A percentile compares a stretch with the other conserved stretches of the same genome.
These are phyloP conservation scores for Pardalotus punctatus DNA, from an alignment of 2,113 vertebrate species.

Conservation along the genomic window DNA sequence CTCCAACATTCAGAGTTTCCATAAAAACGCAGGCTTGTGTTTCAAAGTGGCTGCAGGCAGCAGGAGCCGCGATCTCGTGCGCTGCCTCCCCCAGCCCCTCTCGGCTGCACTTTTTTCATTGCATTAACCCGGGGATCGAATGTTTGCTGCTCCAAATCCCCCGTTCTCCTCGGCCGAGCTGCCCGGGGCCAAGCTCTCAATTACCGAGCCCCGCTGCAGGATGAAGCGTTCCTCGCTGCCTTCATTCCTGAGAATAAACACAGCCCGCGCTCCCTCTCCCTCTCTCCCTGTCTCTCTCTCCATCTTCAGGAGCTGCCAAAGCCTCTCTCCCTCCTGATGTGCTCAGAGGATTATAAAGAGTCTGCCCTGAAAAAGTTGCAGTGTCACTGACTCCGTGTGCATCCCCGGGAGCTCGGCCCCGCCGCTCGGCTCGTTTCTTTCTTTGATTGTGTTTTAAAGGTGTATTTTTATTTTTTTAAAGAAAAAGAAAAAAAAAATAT, in stretches of 20 bases:
- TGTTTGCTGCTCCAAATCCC: background rate
- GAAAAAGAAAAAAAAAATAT: background rate
- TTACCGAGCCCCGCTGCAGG: background rate
- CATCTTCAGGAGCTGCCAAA: constrained; percentile 3
- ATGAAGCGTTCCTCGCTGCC: background rate
- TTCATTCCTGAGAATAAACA: constrained; percentile 18
- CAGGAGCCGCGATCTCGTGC: background rate
- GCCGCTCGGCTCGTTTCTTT: accelerated
- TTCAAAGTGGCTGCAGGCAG: constrained; percentile 41
- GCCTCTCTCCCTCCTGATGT: background rate
- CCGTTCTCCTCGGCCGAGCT: background rate
- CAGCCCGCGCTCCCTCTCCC: background rate
- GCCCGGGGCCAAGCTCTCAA: background rate
- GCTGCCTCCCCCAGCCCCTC: background rate
- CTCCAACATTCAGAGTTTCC: constrained; percentile 68
- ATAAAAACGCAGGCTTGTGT: constrained; percentile 55
- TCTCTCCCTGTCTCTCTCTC: background rate
- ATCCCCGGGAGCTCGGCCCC: background rate
- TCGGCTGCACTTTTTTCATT: background rate
- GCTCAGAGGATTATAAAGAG: background rate
- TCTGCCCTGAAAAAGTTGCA: background rate
- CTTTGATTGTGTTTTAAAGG: background rate
- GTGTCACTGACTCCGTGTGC: background rate
- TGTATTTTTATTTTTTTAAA: too few relatives aligned
- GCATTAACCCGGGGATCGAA: background rate